Base-by-base conservation (phyloP, 92 coral and sea anemone genomes). In the Metridium senile region DNA sequence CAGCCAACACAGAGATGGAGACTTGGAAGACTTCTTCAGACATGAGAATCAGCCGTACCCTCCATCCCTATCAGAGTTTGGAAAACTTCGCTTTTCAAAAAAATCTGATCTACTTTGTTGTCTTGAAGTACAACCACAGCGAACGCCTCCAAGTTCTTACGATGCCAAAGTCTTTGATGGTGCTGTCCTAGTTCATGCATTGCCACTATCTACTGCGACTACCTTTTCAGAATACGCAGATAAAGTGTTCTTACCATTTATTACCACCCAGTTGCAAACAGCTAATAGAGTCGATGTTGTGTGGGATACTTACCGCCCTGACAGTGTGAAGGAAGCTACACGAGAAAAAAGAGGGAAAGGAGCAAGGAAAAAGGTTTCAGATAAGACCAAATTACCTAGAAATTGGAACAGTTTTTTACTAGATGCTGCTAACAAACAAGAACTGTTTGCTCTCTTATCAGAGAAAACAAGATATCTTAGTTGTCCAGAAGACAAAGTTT, bases 131-230 rank as follows among this genome's bases (percentile, higher is more conserved):
- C n/a, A n/a, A n/a, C n/a, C n/a, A n/a, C 28, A 33, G 29, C 49
- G 58, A 76, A 72, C 74, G 19, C 33, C 45, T 10, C 87, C 91
- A 28, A 58, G 56, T 26, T 73, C 58, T 23, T 76, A 78, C 77
- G 86, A 82, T 76, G 70, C 78, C 83, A 78, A 72, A 43, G 58
- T 88, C 78, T 67, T 83, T 63, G 92, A 83, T 79, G 85, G 91
- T 10, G 77, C 91, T 9, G 82, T 78, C 8, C 29, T 82, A 25
- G 87, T 78, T 52, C 92, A 88, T 49, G 70, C 78, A 45, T 76
- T 87, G 26, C 85, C 88, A 6, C 33, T 72, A 19, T 67, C 54
- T 25, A 86, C 66, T 13, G 88, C 86, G 43, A 43, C 70, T 57
- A 88, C 83, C 11, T 88, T 83, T 70, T 75, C 80, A 56, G 80